Evolutionary conservation across 2,113 vertebrate genomes (phyloP).

Genomic region (Eubucco bourcierii): DNA sequence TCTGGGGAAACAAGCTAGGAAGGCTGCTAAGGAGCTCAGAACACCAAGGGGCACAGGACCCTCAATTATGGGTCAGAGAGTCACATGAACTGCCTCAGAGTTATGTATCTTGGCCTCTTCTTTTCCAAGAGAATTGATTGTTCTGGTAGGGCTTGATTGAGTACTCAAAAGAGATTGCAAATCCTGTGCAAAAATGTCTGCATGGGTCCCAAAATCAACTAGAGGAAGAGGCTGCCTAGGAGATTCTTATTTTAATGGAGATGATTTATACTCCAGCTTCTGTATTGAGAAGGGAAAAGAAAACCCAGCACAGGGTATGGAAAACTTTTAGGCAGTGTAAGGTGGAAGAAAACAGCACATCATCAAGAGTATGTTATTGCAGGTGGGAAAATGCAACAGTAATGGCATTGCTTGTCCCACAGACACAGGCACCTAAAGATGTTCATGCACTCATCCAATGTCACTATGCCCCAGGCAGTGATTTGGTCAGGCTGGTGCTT

Average conservation of each 20-base stretch:
- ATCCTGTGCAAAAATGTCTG: background rate
- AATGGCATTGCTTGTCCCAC: background rate
- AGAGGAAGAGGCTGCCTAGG: background rate
- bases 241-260: background rate
- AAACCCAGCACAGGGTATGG: background rate
- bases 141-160: background rate
- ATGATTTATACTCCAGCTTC: background rate
- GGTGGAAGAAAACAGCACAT: background rate
- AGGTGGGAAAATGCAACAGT: background rate
- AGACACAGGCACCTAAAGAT: fast-evolving
- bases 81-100: too few relatives aligned
- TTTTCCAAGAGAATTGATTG: background rate
- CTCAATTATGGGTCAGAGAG: too few relatives aligned
- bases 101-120: background rate
- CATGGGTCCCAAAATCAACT: background rate
- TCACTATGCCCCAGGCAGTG: background rate
- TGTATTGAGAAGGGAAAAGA: background rate
- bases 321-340: background rate
- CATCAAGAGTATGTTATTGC: background rate
- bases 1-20: too few relatives aligned
- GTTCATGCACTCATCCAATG: background rate
- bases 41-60: too few relatives aligned
- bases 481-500: background rate
- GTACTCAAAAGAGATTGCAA: background rate
- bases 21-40: too few relatives aligned